A percentile compares a stretch with the other conserved stretches of the same genome.
phyloP scores from a whole-genome alignment of 2,113 vertebrate genomes.

The Caloenas nicobarica region DNA sequence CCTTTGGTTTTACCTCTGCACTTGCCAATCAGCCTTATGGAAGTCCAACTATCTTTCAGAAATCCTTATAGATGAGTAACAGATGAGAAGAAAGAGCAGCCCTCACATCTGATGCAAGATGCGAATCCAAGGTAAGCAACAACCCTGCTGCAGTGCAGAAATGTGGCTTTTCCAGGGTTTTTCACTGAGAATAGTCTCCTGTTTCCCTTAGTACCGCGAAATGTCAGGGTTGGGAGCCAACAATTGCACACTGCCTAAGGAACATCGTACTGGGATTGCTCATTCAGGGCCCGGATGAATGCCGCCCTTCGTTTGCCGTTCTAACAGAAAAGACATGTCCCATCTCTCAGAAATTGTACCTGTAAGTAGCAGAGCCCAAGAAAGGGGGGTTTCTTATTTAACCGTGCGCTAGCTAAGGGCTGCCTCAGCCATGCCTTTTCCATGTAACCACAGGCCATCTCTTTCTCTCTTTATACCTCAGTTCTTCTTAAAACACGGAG shows the following conservation, averaged over 20 bases:
- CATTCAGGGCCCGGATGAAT: neutral
- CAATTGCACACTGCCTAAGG: neutral
- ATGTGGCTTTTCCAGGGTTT: neutral
- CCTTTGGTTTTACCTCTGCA: neutral
- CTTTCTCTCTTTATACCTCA: neutral
- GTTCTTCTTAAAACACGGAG: neutral
- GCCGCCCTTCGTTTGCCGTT: neutral
- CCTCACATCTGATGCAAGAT: neutral
- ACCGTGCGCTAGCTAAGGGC: neutral
- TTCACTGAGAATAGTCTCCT: neutral
- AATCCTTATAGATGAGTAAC: neutral
- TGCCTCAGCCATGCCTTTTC: neutral
- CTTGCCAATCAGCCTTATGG: neutral
- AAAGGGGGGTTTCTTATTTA: neutral
- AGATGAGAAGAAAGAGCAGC: neutral
- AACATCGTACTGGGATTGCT: neutral
- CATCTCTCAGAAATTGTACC: neutral
- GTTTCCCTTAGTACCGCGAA: neutral
- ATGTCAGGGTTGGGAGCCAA: neutral
- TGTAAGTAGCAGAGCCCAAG: neutral
- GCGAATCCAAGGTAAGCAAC: slow-evolving; percentile 12
- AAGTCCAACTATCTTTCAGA: neutral
- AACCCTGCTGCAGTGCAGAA: neutral
- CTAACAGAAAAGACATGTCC: neutral
- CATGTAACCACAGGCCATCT: neutral